Base-by-base conservation (phyloP, 2,113 vertebrate species). In the Barbus barbus region DNA sequence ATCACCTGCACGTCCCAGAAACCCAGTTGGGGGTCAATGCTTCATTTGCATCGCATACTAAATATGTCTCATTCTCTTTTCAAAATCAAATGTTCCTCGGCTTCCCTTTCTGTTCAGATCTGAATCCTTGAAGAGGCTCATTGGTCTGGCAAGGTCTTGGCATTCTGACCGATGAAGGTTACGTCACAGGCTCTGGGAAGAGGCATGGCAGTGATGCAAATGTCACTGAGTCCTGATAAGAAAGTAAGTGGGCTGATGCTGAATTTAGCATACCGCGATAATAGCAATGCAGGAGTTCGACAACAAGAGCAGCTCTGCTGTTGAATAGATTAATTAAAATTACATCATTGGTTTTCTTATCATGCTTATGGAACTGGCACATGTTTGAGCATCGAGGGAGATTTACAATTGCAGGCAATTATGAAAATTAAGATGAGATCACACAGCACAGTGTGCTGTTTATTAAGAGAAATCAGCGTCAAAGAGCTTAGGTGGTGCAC, bases 331-430 rank as follows among this genome's bases (percentile, higher is more conserved):
- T 85, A 83, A 85, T 79, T 79, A 87, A 79, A 53, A 24, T 71
- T 31, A 83, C n/a, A 69, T 80, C 65, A 28, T 61, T 31, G 38
- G 38, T 44, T 26, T 67, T 83, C 83, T 56, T 77, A 83, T 87
- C 81, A 81, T 53, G 14, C 71, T 36, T 63, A 9, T 28, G 31
- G 58, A 58, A 74, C 73, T 79, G 77, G 41, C 71, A 61, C 24
- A 13, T 69, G 67, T 1, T n/a, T 71, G 28, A 56, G 75, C 36
- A 79, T 78, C n/a, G 33, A 48, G 73, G 63, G 56, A 53, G 14
- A 63, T 65, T 76, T 56, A n/a, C 80, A 80, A 85, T 28, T 46
- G 24, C n/a, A 85, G 67, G 74, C 84, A 81, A 85, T 87, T 85
- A 80, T 22, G 0, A 71, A 75, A 72, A 85, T 60, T 24, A 46